These are phyloP conservation scores for Plodia interpunctella DNA, from an alignment of 1,140 invertebrate species.

Conservation along the genomic window DNA sequence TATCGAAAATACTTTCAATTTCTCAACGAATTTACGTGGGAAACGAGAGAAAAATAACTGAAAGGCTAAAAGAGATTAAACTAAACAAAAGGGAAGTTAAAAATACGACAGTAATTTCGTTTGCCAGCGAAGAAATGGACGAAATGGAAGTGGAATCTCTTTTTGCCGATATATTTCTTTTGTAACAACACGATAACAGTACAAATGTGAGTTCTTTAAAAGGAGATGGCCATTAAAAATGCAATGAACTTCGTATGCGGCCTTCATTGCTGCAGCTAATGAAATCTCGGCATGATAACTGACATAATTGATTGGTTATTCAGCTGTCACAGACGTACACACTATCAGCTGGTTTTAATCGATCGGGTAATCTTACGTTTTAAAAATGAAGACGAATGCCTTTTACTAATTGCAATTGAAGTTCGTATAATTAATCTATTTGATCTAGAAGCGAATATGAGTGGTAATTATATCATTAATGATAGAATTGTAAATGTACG, in stretches of 20 bases:
- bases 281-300: slow-evolving; percentile 33
- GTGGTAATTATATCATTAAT: background rate
- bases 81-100: background rate
- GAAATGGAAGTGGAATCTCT: slow-evolving; percentile 1
- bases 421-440: background rate
- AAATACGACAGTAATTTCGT: background rate
- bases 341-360: slow-evolving; percentile 2
- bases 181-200: slow-evolving; percentile 5
- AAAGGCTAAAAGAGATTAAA: slow-evolving; percentile 2
- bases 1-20: slow-evolving; percentile 29
- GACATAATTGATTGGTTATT: slow-evolving; percentile 19
- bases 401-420: background rate
- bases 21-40: slow-evolving; percentile 24
- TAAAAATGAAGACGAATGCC: slow-evolving; percentile 1
- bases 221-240: slow-evolving; percentile 18
- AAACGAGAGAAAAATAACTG: slow-evolving; percentile 17
- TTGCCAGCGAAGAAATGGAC: background rate
- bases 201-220: slow-evolving; percentile 11
- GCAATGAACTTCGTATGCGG: slow-evolving; percentile 19
- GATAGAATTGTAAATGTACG: background rate
- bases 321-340: slow-evolving; percentile 15
- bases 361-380: background rate
- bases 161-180: slow-evolving; percentile 4
- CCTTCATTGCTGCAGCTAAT: slow-evolving; percentile 29
- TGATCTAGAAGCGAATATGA: background rate